Base-by-base conservation (phyloP, 2,797 vertebrate genomes). In the Ctenosaura bakeri region DNA sequence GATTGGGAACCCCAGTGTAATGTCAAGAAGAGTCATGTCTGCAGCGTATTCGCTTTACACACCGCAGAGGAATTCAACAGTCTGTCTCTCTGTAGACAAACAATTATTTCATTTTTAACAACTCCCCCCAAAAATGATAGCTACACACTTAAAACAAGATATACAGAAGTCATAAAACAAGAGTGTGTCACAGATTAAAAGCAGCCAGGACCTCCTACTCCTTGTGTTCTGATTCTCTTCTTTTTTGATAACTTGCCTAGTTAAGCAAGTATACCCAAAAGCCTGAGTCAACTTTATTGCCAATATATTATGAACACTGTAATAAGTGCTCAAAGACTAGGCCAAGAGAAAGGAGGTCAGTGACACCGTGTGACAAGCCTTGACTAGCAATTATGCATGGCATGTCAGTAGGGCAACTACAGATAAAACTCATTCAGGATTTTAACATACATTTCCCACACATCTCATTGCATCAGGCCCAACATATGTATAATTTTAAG, bases 281-380 rank as follows among this genome's bases (percentile, higher is more conserved):
- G 6, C 32, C 4, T 38, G 35, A 74, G 10, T 50, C 46, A 73
- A 64, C 8, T 86, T 74, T 22, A 83, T 92, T 84, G 69, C 73
- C 85, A 86, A 89, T 74, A 62, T 18, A 88, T 85, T 79, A 92
- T 94, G 91, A 3, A 0, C 76, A 90, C 88, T 87, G 12, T 69
- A 90, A 64, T 5, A 29, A 74, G 85, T 89, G 92, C 91, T 85
- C 93, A 86, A 94, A 87, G 90, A 93, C 90, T 91, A 92, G 87
- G 94, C 93, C 95, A 96, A 83, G 42, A 96, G 90, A 96, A 96
- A 96, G 90, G 94, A 96, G 94, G 93, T 96, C 95, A 96, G 94
- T 95, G 92, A 94, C 83, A 90, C 91, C 93, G 96, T 24, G 86
- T 93, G 93, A 95, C 93, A 83, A 73, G 77, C 20, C 52, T 46